Conservation (phyloP, 2,888 invertebrate species). For the Schizotus pectinicornis region DNA sequence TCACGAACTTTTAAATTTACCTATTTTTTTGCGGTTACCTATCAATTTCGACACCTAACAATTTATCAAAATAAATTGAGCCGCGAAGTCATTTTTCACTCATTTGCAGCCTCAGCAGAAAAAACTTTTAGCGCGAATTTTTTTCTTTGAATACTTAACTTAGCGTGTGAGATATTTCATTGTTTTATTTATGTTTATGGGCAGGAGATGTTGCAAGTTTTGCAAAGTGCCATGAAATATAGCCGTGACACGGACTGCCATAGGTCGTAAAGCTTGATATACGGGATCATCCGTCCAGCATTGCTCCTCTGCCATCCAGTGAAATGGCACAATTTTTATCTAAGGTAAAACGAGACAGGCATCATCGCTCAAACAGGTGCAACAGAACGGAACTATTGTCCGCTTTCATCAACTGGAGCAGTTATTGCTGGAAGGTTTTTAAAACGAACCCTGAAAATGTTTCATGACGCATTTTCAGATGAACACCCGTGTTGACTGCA, state of each 20-base stretch:
- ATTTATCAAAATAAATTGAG: too few relatives aligned
- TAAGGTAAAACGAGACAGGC: conserved; percentile 22
- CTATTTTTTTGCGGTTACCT: too few relatives aligned
- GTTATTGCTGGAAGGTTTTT: not conserved
- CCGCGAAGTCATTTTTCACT: too few relatives aligned
- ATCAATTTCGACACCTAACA: too few relatives aligned
- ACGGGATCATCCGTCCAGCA: conserved; percentile 41
- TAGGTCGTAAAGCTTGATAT: conserved; percentile 44
- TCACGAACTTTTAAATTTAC: too few relatives aligned
- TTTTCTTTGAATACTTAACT: not conserved
- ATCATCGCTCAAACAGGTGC: conserved; percentile 8
- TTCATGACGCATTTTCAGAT: too few relatives aligned
- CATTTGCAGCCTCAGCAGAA: too few relatives aligned
- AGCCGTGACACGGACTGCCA: conserved; percentile 17
- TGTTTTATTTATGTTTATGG: conserved; percentile 18
- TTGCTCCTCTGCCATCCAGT: conserved; percentile 38
- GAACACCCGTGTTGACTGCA: not conserved
- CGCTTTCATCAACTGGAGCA: not conserved
- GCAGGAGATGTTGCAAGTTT: conserved; percentile 5
- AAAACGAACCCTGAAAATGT: not conserved
- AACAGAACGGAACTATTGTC: not conserved
- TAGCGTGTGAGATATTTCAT: not conserved
- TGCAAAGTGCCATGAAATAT: conserved; percentile 23
- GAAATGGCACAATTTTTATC: conserved; percentile 45
- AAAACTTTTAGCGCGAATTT: not conserved